Evolutionary conservation across 2,797 vertebrate genomes (phyloP), one percentile per base, ranked within the genome.

Genomic region (Urosaurus nigricauda): DNA sequence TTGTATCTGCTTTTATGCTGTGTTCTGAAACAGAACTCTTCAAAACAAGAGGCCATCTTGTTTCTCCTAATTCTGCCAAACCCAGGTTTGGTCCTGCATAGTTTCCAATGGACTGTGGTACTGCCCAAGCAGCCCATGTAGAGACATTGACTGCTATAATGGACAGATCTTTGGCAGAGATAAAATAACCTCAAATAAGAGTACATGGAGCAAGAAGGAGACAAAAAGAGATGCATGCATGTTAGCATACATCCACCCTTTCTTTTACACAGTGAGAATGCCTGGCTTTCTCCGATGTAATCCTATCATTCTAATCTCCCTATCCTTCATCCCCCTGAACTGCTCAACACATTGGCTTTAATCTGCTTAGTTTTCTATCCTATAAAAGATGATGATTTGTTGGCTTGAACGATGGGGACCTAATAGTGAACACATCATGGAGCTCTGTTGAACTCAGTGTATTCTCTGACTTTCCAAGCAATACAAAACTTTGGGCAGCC

Each of bases 321-420:
- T 53, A 21, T 53, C 86, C 35, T 47, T 35, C 16, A 32, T 78
- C 65, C 78, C 56, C 17, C 65, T 74, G 80, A 43, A 32, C 88
- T 65, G 37, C 2, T 11, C 89, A 91, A 60, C 78, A 85, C 0
- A 0, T 53, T 77, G 29, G 40, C 37, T 40, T 35, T 87, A 88
- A 92, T 65, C 51, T 29, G 19, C 83, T 90, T 83, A 83, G 63
- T 78, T 53, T 83, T 63, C 74, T 71, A 78, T 87, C 73, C 86
- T 80, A 70, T 80, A 47, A 83, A 78, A 85, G 74, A 86, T 53
- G 24, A 43, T 85, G 88, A 83, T 53, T 68, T 80, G 78, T 74
- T 65, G 73, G 35, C 9, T 43, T 83, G 29, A 47, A 47, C 32
- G 3, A 0, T 2, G 35, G 78, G 51, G 40, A 77, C n/a, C n/a